phyloP scores from a whole-genome alignment of 92 coral and sea anemone genomes.

The Palythoa heliodiscus region DNA sequence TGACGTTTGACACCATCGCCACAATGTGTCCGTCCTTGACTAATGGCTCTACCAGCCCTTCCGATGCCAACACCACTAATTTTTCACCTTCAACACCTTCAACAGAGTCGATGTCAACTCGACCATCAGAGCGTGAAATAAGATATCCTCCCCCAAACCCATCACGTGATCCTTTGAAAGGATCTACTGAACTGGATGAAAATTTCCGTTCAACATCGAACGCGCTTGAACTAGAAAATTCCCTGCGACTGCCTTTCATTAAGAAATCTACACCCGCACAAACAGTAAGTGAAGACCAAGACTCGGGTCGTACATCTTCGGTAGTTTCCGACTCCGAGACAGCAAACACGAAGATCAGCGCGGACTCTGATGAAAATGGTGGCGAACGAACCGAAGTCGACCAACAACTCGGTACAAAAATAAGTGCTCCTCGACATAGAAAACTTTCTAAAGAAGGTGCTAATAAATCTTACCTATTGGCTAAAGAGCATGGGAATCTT shows the following conservation, averaged over 20 bases:
- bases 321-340: not conserved
- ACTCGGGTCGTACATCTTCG: conserved; percentile 22
- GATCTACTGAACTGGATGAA: not conserved
- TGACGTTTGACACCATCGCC: conserved; percentile 64
- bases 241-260: not conserved
- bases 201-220: not conserved
- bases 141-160: not conserved
- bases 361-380: not conserved
- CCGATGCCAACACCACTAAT: not conserved
- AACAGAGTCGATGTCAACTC: conserved; percentile 3
- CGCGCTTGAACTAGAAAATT: not conserved
- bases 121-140: not conserved
- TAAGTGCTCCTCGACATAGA: not conserved
- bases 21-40: conserved; percentile 60
- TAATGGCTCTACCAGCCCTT: not conserved
- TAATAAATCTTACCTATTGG: not conserved
- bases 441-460: conserved; percentile 4
- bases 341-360: not conserved
- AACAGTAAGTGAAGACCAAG: not conserved
- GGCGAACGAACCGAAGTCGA: not conserved
- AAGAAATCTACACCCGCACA: conserved; percentile 9
- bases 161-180: not conserved
- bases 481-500: not conserved
- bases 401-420: not conserved
- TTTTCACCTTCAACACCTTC: not conserved